Base-by-base conservation (phyloP, 2,113 vertebrate species). In the Acanthisitta chloris region DNA sequence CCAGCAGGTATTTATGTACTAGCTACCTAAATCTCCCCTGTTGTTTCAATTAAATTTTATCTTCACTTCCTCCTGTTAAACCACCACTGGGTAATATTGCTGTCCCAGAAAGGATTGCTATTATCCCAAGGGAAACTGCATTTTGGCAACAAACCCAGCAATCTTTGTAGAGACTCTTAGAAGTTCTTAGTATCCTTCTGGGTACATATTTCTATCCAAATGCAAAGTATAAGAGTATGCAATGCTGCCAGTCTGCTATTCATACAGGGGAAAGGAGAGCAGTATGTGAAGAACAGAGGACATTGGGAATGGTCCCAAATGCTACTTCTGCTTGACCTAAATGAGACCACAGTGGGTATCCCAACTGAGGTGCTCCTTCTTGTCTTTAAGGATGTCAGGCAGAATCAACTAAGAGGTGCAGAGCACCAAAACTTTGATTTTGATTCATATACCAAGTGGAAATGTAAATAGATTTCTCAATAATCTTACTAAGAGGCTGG, bases 41-140 rank as follows among this genome's bases (percentile, higher is more conserved):
- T 55, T 95, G 15, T 67, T 95, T 90, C 88, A 90, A 83, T 93
- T 86, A 92, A 57, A 57, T 95, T 86, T 88, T 93, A 57, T 72
- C 82, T 77, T 78, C 19, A 15, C 51, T 86, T 96, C 55, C 46
- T 90, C 72, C 38, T 59, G 14, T 51, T 94, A 83, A 93, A 96
- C 87, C 45, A 48, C 17, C 67, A 15, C 34, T 70, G n/a, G 67
- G 59, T 33, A 86, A 64, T 78, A 70, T 18, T 66, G 59, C 31
- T 74, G 25, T 48, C 59, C 31, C 48, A 57, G 71, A 86, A 96
- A 48, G 48, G 42, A 9, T 34, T 83, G 33, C 17, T 51, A 13
- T 70, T 76, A 38, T 86, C 86, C 74, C 76, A 81, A 81, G 48
- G 59, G 40, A 94, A 92, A 45, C 17, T 64, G 14, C 38, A 78